Evolutionary conservation across 2,888 invertebrate species (phyloP).

Genomic region (Meliscaeva auricollis): DNA sequence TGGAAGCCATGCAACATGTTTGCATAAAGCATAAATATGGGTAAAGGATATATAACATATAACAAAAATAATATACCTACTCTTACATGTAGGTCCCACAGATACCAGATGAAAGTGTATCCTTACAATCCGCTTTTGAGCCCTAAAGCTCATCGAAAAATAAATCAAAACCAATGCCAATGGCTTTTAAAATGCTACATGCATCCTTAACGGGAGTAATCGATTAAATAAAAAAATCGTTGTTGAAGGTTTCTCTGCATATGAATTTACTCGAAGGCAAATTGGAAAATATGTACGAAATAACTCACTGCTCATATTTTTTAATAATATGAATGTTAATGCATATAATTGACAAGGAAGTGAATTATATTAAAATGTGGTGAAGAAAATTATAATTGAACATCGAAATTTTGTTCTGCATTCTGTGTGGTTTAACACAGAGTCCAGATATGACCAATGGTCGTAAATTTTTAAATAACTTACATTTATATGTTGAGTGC

Average conservation of each 20-base stretch:
- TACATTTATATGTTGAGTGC: too few relatives aligned
- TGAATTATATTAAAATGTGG: constrained; percentile 26
- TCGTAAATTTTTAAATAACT: too few relatives aligned
- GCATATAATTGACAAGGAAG: constrained; percentile 35
- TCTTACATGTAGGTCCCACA: too few relatives aligned
- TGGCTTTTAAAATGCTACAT: background rate
- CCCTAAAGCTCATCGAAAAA: constrained; percentile 4
- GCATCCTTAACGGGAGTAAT: constrained; percentile 6
- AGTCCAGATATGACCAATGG: background rate
- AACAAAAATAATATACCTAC: too few relatives aligned
- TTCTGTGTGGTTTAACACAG: background rate
- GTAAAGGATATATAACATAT: background rate
- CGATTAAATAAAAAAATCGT: background rate
- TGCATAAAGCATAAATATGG: too few relatives aligned
- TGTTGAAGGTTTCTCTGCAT: background rate
- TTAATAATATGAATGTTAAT: constrained; percentile 17
- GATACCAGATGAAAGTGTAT: background rate
- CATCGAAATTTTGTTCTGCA: background rate
- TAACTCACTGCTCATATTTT: constrained; percentile 14
- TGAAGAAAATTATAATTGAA: constrained; percentile 5
- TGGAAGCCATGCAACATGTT: background rate
- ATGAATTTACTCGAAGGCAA: constrained; percentile 20
- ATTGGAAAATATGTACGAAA: background rate
- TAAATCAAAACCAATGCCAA: constrained; percentile 1
- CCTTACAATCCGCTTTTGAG: background rate